Evolutionary conservation across 1,140 invertebrate genomes (phyloP), one percentile per base, ranked within the genome.

Genomic region (Drosophila yakuba): DNA sequence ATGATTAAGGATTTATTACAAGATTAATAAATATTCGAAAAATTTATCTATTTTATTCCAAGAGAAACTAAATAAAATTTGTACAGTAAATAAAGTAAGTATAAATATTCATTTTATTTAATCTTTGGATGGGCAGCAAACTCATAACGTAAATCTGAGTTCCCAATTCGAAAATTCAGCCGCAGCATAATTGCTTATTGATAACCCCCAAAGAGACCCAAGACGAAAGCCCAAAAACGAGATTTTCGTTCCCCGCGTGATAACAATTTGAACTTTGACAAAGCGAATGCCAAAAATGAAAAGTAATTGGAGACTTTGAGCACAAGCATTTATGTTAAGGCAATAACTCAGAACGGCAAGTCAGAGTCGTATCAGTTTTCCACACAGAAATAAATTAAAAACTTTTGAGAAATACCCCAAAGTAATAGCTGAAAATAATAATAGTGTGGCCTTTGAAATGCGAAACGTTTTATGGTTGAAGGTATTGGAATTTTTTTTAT

Each of bases 401-500:
- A 78, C 68, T 78, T 79, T 79, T 77, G 36, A 56, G 66, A 58
- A 61, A 62, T 56, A 45, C 8, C 41, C 48, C 41, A 54, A 63
- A 77, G 58, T 55, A 77, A 71, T 51, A 71, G 56, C 50, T 55
- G 39, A 71, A 64, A 73, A 73, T 61, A 76, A 76, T 67, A 76
- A 76, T 76, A 75, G 72, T 76, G 72, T 77, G 64, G 76, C 77
- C 76, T 80, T 79, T 80, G 77, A 79, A 80, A 80, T 80, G 58
- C 17, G 77, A 80, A 80, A 68, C 73, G 78, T 66, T 80, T 81
- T 75, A 71, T 73, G 61, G 58, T 45, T 52, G 41, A 62, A 47
- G 51, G 38, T 51, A 52, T 38, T 71, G 38, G 12, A 4, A 14
- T 14, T 39, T 41, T 25, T 44, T 48, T 20, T 23, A 23, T 56